Base-by-base conservation (phyloP, 2,888 invertebrate genomes). In the Apoda limacodes region DNA sequence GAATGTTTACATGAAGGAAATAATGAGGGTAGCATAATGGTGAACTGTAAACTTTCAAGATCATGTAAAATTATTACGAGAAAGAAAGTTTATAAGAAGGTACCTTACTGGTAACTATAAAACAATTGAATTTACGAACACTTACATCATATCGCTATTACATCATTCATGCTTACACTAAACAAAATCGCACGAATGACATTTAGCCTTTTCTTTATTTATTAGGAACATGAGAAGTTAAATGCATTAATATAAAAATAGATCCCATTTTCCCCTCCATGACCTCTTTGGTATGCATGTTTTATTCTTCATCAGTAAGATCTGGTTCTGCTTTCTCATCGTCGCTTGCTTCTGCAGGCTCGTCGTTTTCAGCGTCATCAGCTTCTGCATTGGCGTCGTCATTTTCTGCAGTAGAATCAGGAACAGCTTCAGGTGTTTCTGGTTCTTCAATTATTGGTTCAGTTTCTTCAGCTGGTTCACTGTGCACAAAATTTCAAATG, bases 231-330 rank as follows among this genome's bases (percentile, higher is more conserved):
- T 38, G 35, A 48, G 41, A 33, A 40, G 34, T 32, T 55, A 58
- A 61, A 63, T 65, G 56, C 62, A 60, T 50, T 49, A 39, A 40
- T 46, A 49, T 42, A 48, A 48, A 44, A 49, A 46, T 49, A 43
- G 44, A 37, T 42, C 29, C 25, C 30, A 17, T 17, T 17, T 7
- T 17, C 7, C 17, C 17, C 17, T 17, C 17, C 17, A 17, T 17
- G 5, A 7, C 17, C 7, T 7, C 17, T 6, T 6, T 6, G 17
- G 17, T 6, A 26, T 27, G 13, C 25, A 23, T 13, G 13, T n/a
- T 33, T 66, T 76, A 80, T 69, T 81, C 82, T 50, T 80, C 82
- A 36, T 80, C 81, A n/a, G 76, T 81, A 37, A 80, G 68, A 45
- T 82, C 82, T 6, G 75, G 82, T 49, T 78, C 82, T 6, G 72